phyloP scores from a whole-genome alignment of 92 coral and sea anemone species.

The Heteractis magnifica region DNA sequence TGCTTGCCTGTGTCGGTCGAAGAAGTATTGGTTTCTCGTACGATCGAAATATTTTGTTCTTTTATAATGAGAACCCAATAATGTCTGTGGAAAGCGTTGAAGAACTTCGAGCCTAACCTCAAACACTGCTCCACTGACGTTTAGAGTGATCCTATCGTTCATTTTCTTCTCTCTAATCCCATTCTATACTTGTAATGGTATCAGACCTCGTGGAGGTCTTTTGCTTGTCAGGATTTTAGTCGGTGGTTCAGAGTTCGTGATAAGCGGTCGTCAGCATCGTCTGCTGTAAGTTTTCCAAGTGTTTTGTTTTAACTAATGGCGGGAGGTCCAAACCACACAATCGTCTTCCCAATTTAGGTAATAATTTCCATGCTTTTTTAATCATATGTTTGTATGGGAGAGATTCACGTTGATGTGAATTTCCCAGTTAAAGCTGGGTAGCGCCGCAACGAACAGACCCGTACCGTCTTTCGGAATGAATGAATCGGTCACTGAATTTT shows the following conservation, averaged over 20 bases:
- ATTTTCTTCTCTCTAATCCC: neutral
- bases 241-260: neutral
- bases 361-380: neutral
- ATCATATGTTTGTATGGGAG: neutral
- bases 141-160: constrained; percentile 51
- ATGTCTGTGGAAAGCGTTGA: constrained; percentile 67
- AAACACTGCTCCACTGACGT: constrained; percentile 82
- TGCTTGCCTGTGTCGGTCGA: constrained; percentile 90
- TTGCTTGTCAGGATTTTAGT: neutral
- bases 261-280: constrained; percentile 8
- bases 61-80: constrained; percentile 70
- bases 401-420: too few relatives aligned
- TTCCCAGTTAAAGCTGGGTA: too few relatives aligned
- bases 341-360: neutral
- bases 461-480: neutral
- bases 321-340: constrained; percentile 30
- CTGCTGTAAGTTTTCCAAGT: constrained; percentile 4
- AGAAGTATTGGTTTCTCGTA: constrained; percentile 64
- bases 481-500: neutral
- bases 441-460: too few relatives aligned
- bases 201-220: neutral
- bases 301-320: constrained; percentile 3
- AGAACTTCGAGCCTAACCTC: constrained; percentile 60
- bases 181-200: neutral
- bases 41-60: constrained; percentile 68